A percentile compares a stretch with the other conserved stretches of the same genome.
These are phyloP conservation scores for Clivina fossor DNA, from an alignment of 2,888 invertebrate genomes.

Conservation along the genomic window DNA sequence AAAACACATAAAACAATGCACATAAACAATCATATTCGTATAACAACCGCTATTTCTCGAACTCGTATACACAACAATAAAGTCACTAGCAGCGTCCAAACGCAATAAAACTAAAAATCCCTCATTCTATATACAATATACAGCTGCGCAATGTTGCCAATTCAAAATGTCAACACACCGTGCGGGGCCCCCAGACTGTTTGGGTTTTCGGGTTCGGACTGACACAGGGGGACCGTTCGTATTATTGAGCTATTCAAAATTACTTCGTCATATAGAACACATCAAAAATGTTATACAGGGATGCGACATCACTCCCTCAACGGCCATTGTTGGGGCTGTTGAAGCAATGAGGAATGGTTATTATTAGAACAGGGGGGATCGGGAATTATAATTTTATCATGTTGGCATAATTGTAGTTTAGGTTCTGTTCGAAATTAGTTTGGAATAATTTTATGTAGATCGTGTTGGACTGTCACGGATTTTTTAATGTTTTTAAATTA, in stretches of 20 bases:
- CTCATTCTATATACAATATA: constrained; percentile 33
- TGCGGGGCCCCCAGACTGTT: too few relatives aligned
- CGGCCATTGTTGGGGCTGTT: constrained; percentile 6
- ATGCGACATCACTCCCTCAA: too few relatives aligned
- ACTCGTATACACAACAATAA: too few relatives aligned
- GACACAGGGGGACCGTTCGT: constrained; percentile 10
- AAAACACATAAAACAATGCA: constrained; percentile 22
- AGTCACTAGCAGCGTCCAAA: constrained; percentile 18
- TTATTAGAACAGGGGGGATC: not conserved
- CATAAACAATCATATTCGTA: constrained; percentile 23
- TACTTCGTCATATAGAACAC: constrained; percentile 38
- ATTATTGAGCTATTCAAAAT: constrained; percentile 40
- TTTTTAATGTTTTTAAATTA: too few relatives aligned
- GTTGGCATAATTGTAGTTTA: too few relatives aligned
- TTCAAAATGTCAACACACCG: constrained; percentile 38
- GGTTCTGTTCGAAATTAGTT: too few relatives aligned
- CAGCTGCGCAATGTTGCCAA: constrained; percentile 32
- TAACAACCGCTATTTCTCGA: constrained; percentile 21
- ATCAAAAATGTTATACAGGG: constrained; percentile 28
- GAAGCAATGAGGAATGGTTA: not conserved
- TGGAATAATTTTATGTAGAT: too few relatives aligned
- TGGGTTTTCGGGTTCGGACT: too few relatives aligned
- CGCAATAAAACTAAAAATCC: constrained; percentile 35
- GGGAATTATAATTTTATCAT: too few relatives aligned
- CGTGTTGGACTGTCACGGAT: too few relatives aligned